Evolutionary conservation across 2,797 vertebrate genomes (phyloP).

Genomic region (Aeoliscus strigatus): DNA sequence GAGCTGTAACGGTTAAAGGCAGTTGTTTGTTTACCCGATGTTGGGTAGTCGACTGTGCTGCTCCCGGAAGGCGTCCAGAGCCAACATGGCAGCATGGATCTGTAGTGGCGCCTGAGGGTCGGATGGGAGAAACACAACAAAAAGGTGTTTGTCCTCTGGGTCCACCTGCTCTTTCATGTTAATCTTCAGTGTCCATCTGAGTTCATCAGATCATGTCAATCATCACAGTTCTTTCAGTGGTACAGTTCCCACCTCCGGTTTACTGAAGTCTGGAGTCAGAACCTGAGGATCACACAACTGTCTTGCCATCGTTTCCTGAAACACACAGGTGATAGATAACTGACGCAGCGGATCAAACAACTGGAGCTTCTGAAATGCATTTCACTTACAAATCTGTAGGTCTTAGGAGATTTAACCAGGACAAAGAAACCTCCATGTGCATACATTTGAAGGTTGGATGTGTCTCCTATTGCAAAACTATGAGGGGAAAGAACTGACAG

Average conservation of each 20-base stretch:
- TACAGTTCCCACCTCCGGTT: conserved; percentile 86
- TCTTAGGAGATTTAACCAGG: conserved; percentile 85
- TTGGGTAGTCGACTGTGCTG: conserved; percentile 82
- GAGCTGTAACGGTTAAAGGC: neutral
- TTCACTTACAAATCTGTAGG: conserved; percentile 87
- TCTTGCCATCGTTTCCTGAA: conserved; percentile 84
- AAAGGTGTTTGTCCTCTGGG: too few relatives aligned
- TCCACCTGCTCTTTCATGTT: too few relatives aligned
- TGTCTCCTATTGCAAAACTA: conserved; percentile 91
- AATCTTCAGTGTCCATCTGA: too few relatives aligned
- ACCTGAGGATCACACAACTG: conserved; percentile 85
- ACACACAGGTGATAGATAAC: conserved; percentile 4
- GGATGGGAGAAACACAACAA: conserved; percentile 4
- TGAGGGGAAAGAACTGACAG: conserved; percentile 85
- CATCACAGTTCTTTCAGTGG: too few relatives aligned
- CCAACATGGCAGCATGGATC: conserved; percentile 88
- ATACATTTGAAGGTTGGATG: conserved; percentile 84
- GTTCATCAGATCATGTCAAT: too few relatives aligned
- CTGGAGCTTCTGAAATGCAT: neutral
- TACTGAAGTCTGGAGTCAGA: conserved; percentile 90
- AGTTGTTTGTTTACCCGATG: conserved; percentile 76
- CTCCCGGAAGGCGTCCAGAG: conserved; percentile 88
- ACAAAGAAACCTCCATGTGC: conserved; percentile 91
- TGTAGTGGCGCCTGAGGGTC: conserved; percentile 84
- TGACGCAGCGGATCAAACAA: conserved; percentile 2